Evolutionary conservation across 2,113 vertebrate genomes (phyloP).

Genomic region (Lates calcarifer): DNA sequence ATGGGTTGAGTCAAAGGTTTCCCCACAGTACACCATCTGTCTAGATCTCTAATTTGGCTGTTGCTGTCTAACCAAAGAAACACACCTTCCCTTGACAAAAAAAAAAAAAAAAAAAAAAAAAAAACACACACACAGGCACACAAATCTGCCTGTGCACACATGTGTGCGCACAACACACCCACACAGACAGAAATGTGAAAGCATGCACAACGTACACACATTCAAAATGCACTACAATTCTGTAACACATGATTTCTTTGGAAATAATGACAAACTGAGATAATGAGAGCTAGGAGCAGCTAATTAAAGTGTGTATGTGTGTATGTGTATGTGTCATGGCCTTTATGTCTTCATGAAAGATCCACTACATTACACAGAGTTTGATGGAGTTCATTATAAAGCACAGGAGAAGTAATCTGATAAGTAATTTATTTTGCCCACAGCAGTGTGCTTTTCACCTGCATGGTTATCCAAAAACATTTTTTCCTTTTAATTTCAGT

Average conservation of each 20-base stretch:
- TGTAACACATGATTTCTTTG: not conserved
- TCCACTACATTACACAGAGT: conserved; percentile 28
- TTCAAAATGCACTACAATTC: not conserved
- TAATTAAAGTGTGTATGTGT: conserved; percentile 43
- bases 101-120: no score
- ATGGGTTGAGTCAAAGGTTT: conserved; percentile 75
- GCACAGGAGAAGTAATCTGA: conserved; percentile 19
- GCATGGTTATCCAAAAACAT: conserved; percentile 8
- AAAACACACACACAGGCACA: conserved; percentile 20
- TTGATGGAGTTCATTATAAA: conserved; percentile 41
- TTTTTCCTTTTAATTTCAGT: conserved; percentile 31
- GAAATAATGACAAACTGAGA: conserved; percentile 40
- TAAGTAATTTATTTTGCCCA: conserved; percentile 11
- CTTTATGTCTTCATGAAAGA: conserved; percentile 35
- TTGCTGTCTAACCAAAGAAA: conserved; percentile 44
- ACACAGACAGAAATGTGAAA: not conserved
- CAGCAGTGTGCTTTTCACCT: conserved; percentile 2
- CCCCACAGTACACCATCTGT: conserved; percentile 66
- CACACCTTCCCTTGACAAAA: conserved; percentile 34
- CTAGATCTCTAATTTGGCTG: conserved; percentile 63
- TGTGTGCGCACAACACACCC: conserved; percentile 3
- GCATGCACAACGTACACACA: not conserved
- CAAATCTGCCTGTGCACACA: not conserved
- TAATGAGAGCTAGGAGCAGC: conserved; percentile 27
- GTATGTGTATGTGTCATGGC: not conserved